These are phyloP conservation scores for Salticus scenicus DNA, from an alignment of 2,888 invertebrate genomes.

Conservation along the genomic window DNA sequence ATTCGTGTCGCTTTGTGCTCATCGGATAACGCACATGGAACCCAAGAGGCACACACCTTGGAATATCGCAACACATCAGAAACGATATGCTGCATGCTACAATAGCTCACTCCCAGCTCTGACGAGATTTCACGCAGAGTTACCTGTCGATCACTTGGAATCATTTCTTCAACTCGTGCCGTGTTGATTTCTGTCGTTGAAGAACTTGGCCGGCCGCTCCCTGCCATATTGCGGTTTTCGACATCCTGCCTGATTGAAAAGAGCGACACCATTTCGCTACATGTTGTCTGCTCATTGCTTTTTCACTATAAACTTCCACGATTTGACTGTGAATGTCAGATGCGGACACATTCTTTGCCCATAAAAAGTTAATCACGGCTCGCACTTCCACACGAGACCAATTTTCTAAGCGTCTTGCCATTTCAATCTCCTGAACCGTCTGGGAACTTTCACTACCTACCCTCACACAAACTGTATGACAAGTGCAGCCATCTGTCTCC, in stretches of 20 bases:
- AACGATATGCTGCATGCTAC: constrained; percentile 27
- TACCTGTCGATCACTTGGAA: background rate
- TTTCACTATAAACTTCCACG: constrained; percentile 11
- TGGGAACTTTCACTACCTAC: no score
- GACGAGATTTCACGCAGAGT: background rate
- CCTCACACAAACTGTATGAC: no score
- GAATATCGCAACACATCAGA: constrained; percentile 9
- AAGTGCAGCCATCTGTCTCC: background rate
- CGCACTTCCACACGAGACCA: no score
- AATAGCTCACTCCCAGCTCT: constrained; percentile 24
- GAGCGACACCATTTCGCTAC: constrained; percentile 24
- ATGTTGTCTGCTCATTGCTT: constrained; percentile 23
- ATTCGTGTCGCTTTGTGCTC: constrained; percentile 30
- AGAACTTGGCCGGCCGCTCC: constrained; percentile 7
- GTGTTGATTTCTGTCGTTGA: constrained; percentile 10
- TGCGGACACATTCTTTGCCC: constrained; percentile 19
- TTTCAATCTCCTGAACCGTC: no score
- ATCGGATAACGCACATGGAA: constrained; percentile 3
- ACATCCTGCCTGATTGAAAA: constrained; percentile 25
- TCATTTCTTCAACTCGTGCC: constrained; percentile 25
- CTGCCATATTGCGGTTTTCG: constrained; percentile 24
- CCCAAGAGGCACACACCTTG: background rate
- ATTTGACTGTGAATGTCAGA: constrained; percentile 23
- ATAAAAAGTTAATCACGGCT: background rate
- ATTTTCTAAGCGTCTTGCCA: no score